Conservation (phyloP, 2,797 vertebrate species). For the Anabas testudineus region DNA sequence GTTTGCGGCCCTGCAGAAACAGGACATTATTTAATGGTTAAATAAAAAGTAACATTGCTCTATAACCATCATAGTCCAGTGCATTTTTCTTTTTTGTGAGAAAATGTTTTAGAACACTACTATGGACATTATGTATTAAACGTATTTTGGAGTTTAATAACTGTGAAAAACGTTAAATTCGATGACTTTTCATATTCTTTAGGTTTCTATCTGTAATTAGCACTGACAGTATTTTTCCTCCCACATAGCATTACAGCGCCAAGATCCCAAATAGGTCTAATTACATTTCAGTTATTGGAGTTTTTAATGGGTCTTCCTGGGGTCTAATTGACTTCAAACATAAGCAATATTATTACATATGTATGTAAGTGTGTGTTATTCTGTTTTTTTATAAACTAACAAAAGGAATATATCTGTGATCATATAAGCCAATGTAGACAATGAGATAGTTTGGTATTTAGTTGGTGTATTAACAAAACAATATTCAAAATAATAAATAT, state of each 20-base stretch:
- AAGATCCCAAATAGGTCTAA: neutral
- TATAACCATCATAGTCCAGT: too few relatives aligned
- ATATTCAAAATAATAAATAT: too few relatives aligned
- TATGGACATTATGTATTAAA: too few relatives aligned
- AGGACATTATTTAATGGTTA: neutral
- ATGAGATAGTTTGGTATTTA: too few relatives aligned
- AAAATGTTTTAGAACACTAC: too few relatives aligned
- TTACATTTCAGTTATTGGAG: neutral
- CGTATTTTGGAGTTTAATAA: too few relatives aligned
- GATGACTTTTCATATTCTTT: neutral
- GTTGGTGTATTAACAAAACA: neutral
- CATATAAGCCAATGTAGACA: neutral
- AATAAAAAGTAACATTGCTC: too few relatives aligned
- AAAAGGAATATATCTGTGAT: neutral
- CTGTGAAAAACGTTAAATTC: too few relatives aligned
- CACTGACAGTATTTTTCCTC: too few relatives aligned
- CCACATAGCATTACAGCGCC: too few relatives aligned
- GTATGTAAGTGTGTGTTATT: too few relatives aligned
- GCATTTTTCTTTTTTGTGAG: too few relatives aligned
- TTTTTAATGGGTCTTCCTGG: neutral
- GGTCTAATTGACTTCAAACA: constrained; percentile 4
- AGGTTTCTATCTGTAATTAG: neutral
- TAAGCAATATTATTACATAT: neutral
- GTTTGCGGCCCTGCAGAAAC: neutral
- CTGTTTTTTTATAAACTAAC: neutral